Percentiles rank a stretch among this genome's conserved stretches.
Evolutionary conservation across 2,888 invertebrate genomes (phyloP).

Genomic region (Epiblema foenella): DNA sequence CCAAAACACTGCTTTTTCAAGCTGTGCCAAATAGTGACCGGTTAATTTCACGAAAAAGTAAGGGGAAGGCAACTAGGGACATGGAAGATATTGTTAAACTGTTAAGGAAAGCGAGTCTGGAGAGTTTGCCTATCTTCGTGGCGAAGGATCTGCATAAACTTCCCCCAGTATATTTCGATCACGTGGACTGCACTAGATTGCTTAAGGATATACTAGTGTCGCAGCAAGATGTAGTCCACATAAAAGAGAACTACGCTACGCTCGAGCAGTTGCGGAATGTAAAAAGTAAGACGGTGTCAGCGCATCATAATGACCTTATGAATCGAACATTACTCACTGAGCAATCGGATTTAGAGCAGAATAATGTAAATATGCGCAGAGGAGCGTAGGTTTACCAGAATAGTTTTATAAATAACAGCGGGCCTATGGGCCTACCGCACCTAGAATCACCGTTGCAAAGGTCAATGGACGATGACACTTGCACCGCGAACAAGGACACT

Average conservation of each 20-base stretch:
- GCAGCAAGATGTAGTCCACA: background rate
- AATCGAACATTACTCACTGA: background rate
- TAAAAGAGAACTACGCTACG: background rate
- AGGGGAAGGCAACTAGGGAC: background rate
- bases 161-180: background rate
- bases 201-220: background rate
- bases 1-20: background rate
- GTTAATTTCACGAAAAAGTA: background rate
- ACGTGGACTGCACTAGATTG: constrained; percentile 2
- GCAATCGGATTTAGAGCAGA: background rate
- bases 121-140: background rate
- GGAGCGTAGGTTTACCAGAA: background rate
- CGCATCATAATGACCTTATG: background rate
- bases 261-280: background rate
- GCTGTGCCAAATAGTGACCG: constrained; percentile 6
- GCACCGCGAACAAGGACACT: background rate
- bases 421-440: constrained; percentile 8
- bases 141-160: background rate
- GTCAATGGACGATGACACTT: constrained; percentile 2
- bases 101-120: background rate
- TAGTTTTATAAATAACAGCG: constrained; percentile 1
- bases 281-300: background rate
- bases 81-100: constrained; percentile 5
- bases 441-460: background rate
- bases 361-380: background rate